These are phyloP conservation scores for Microctonus hyperodae DNA, from an alignment of 2,888 invertebrate species.

Conservation along the genomic window DNA sequence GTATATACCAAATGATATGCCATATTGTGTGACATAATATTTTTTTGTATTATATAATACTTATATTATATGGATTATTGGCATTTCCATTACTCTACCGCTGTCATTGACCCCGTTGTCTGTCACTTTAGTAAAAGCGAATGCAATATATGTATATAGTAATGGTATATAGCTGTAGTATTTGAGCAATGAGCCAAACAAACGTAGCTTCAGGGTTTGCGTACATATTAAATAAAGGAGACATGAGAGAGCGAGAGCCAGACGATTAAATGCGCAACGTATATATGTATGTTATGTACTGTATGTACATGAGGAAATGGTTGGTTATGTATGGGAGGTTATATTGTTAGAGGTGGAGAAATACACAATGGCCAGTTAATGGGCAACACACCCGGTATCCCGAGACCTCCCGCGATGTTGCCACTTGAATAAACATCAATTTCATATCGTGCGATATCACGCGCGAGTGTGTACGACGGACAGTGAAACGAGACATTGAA, in stretches of 20 bases:
- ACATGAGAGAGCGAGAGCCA: not conserved
- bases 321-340: not conserved
- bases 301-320: not conserved
- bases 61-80: slow-evolving; percentile 27
- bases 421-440: slow-evolving; percentile 51
- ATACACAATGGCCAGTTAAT: slow-evolving; percentile 27
- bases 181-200: slow-evolving; percentile 26
- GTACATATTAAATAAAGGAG: slow-evolving; percentile 28
- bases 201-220: slow-evolving; percentile 20
- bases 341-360: not conserved
- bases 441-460: slow-evolving; percentile 43
- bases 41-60: no score
- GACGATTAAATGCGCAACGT: not conserved
- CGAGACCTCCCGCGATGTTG: slow-evolving; percentile 31
- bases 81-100: slow-evolving; percentile 27
- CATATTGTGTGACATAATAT: no score
- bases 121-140: slow-evolving; percentile 5
- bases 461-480: slow-evolving; percentile 16
- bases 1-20: no score
- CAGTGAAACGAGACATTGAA: slow-evolving; percentile 22
- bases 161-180: not conserved
- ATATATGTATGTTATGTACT: not conserved
- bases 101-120: slow-evolving; percentile 32
- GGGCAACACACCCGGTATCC: slow-evolving; percentile 18
- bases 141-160: no score